Evolutionary conservation across 2,888 invertebrate genomes (phyloP), one percentile per base, ranked within the genome.

Genomic region (Luperina testacea): DNA sequence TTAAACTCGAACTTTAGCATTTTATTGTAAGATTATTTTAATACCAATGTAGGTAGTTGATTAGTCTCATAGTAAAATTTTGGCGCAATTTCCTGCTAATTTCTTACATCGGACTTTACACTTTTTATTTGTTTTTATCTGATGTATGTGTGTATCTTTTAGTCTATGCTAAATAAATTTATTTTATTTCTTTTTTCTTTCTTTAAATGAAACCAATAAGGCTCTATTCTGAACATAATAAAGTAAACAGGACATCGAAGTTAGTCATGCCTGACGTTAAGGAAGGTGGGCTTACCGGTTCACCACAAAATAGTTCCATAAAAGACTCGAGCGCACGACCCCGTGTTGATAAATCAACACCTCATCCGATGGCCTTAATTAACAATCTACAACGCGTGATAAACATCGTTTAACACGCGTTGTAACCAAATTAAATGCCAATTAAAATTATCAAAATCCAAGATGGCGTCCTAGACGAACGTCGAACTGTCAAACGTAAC

Each of bases 401-500:
- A 72, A 13, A 48, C 45, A 65, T 57, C 71, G 27, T 4, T 53
- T 38, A 27, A 48, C 42, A 11, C 38, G 38, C 38, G 38, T 38
- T 38, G 38, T 17, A 42, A 51, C n/a, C 38, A 63, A 65, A 76
- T 61, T 63, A 65, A 51, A 64, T 24, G 57, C 53, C 70, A 57
- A 72, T 75, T 72, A 57, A 72, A 76, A 63, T 53, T 17, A 48
- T 45, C 17, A 4, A 72, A 64, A 75, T n/a, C 53, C 63, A 85
- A 83, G 59, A 85, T 82, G 85, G 76, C 76, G 65, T 69, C 64
- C 15, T 72, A 77, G 69, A 71, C 32, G 53, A 74, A 78, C 73
- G 69, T 67, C 38, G 48, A 73, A 78, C 73, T 84, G 87, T 87
- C 78, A 80, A 80, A 81, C 15, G 48, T 65, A 77, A 68, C 80